Evolutionary conservation across 2,888 invertebrate species (phyloP), one percentile per base, ranked within the genome.

Genomic region (Gisinianus flammeolus): DNA sequence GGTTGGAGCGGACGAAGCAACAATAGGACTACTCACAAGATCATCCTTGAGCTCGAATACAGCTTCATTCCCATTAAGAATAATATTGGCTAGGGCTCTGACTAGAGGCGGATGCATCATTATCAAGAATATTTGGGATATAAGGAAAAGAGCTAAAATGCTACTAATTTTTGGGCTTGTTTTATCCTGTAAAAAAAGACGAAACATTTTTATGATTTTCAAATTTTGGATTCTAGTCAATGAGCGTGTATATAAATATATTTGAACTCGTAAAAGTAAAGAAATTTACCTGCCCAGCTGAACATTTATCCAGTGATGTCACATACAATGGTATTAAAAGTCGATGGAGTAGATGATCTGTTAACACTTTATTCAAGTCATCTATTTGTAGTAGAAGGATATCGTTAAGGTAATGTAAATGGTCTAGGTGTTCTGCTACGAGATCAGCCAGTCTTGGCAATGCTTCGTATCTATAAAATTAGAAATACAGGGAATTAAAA

Each of bases 361-460:
- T 94, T 76, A 98, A 88, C 68, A 98, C 96, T 85, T 95, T 94
- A 88, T 98, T 98, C 76, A 98, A 89, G 86, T 95, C 94, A 73
- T 93, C 92, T 85, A 98, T 97, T 87, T 95, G 93, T 78, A 98
- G 90, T 86, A 94, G 92, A 26, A 99, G 90, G 85, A 98, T 98
- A 86, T 98, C 98, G 86, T 98, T 98, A 77, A 98, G 90, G 87
- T 98, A 98, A 88, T 98, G 98, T 19, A 98, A 90, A 87, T 98
- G 97, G 88, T 99, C 98, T 83, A 98, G 89, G 87, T 98, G 98
- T 88, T 98, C 98, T 0, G 97, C 98, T 1, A 98, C 97, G 81
- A 98, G 88, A 88, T 97, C 97, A 16, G 96, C 92, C 70, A 99
- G 89, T 85, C 95, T 92, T 85, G 94, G 94, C 86, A 95, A 93